Conservation (phyloP, 2,797 vertebrate genomes). For the Cyclura pinguis region DNA sequence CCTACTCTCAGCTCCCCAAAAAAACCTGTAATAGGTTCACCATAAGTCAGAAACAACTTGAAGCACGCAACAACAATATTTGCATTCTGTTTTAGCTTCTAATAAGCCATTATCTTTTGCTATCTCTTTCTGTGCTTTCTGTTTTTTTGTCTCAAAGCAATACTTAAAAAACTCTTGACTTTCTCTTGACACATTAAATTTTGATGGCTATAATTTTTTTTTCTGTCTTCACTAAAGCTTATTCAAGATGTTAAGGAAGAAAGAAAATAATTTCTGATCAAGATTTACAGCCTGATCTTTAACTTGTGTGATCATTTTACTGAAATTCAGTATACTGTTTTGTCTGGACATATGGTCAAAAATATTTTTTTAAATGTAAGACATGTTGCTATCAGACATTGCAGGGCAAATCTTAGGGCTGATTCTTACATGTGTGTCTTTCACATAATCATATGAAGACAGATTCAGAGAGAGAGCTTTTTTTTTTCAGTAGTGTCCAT, state of each 20-base stretch:
- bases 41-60: no score
- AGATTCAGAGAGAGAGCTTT: not conserved
- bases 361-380: not conserved
- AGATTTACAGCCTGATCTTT: not conserved
- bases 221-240: not conserved
- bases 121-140: not conserved
- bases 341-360: not conserved
- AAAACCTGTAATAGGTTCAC: no score
- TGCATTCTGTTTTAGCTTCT: not conserved
- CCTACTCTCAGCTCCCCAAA: no score
- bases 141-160: not conserved
- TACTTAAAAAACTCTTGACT: not conserved
- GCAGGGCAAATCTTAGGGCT: not conserved
- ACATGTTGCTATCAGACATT: not conserved
- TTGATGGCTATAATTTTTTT: not conserved
- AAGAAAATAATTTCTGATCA: not conserved
- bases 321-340: not conserved
- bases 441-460: not conserved
- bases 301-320: not conserved
- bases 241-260: not conserved
- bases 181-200: not conserved
- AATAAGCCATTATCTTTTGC: not conserved
- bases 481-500: not conserved
- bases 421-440: not conserved
- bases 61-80: no score